Evolutionary conservation across 2,797 vertebrate genomes (phyloP).

Genomic region (Huso huso): DNA sequence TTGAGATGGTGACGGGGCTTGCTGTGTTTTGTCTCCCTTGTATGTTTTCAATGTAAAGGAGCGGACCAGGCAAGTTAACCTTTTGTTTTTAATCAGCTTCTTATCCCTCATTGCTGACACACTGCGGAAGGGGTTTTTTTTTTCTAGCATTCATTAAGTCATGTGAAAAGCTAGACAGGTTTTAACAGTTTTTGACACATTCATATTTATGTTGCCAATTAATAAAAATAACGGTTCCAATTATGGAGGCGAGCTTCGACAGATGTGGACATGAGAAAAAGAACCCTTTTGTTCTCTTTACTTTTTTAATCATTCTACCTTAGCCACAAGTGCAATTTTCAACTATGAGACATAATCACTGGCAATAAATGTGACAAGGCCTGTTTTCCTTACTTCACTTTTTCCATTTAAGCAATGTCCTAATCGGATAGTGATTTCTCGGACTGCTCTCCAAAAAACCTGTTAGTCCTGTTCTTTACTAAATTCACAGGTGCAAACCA

Average conservation of each 20-base stretch:
- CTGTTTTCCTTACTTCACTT: background rate
- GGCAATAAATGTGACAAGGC: slow-evolving; percentile 4
- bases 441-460: background rate
- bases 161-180: too few relatives aligned
- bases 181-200: background rate
- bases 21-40: too few relatives aligned
- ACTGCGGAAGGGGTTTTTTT: too few relatives aligned
- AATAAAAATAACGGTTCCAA: slow-evolving; percentile 47
- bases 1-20: too few relatives aligned
- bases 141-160: too few relatives aligned
- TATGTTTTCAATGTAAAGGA: too few relatives aligned
- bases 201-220: background rate
- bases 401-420: slow-evolving; percentile 1
- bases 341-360: slow-evolving; percentile 8
- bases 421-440: background rate
- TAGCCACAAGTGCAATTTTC: slow-evolving; percentile 5
- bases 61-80: too few relatives aligned
- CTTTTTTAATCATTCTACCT: background rate
- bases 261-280: slow-evolving; percentile 3
- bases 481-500: background rate
- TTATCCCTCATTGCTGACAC: too few relatives aligned
- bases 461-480: background rate
- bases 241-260: slow-evolving; percentile 27
- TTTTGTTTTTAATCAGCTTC: too few relatives aligned
- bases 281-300: slow-evolving; percentile 16